Evolutionary conservation across 1,140 invertebrate genomes (phyloP).

Genomic region (Pseudachorutes palmiensis): DNA sequence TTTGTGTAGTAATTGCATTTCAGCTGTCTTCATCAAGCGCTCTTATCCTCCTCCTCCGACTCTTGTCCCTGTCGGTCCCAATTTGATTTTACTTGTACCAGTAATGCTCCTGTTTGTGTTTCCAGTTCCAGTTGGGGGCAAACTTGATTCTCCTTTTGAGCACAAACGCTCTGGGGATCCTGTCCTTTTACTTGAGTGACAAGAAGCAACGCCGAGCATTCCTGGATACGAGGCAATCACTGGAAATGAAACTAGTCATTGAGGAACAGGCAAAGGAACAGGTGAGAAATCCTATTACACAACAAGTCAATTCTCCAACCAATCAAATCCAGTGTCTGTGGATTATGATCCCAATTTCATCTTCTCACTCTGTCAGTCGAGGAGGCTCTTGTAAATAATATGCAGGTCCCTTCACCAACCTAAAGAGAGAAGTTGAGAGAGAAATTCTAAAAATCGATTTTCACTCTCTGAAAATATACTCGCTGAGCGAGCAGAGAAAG

Average conservation of each 20-base stretch:
- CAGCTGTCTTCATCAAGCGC: too few relatives aligned
- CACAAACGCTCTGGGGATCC: slow-evolving; percentile 60
- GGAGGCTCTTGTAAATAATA: too few relatives aligned
- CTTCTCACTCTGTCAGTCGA: too few relatives aligned
- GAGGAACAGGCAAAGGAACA: slow-evolving; percentile 87
- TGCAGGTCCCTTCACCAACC: too few relatives aligned
- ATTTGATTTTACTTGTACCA: slow-evolving; percentile 4
- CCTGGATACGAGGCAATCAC: slow-evolving; percentile 79
- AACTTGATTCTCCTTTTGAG: slow-evolving; percentile 62
- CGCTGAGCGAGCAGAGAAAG: background rate
- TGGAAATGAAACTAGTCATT: slow-evolving; percentile 82
- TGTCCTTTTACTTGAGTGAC: slow-evolving; percentile 72
- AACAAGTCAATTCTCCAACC: too few relatives aligned
- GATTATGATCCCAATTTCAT: too few relatives aligned
- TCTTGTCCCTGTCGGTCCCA: background rate
- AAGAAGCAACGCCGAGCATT: slow-evolving; percentile 79
- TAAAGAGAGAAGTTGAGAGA: background rate
- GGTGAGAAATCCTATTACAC: slow-evolving; percentile 52
- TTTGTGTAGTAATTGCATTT: too few relatives aligned
- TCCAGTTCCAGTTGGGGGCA: slow-evolving; percentile 55
- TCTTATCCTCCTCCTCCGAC: too few relatives aligned
- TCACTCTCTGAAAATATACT: background rate
- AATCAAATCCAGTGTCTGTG: too few relatives aligned
- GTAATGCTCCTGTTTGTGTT: slow-evolving; percentile 7
- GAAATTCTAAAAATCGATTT: background rate